Conservation (phyloP, 2,888 invertebrate species). For the Polyommatus icarus region DNA sequence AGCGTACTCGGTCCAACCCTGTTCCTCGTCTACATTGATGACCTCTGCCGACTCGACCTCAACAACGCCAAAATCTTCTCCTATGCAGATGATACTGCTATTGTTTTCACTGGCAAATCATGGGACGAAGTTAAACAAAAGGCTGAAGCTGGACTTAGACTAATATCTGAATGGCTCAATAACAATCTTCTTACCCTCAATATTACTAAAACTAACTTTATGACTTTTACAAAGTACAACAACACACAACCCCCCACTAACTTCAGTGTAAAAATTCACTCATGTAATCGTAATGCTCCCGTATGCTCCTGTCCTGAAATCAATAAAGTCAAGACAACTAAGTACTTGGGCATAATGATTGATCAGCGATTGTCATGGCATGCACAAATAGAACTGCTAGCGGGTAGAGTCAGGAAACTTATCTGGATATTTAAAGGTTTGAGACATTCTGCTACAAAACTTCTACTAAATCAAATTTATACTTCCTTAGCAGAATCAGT, state of each 20-base stretch:
- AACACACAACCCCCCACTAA: not conserved
- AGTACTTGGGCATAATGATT: constrained; percentile 5
- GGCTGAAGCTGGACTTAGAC: no score
- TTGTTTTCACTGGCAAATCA: no score
- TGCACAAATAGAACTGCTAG: no score
- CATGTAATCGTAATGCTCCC: not conserved
- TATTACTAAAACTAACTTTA: not conserved
- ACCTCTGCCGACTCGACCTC: no score
- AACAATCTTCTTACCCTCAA: no score
- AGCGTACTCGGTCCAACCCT: no score
- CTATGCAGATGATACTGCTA: no score
- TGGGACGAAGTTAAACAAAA: no score
- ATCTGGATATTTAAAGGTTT: not conserved
- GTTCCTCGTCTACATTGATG: no score
- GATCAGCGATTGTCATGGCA: not conserved
- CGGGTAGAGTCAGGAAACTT: not conserved
- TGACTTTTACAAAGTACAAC: not conserved
- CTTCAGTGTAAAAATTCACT: constrained; percentile 8
- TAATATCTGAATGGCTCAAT: not conserved
- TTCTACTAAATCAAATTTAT: not conserved
- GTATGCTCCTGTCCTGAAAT: constrained; percentile 4
- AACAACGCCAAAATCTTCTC: no score
- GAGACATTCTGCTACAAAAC: not conserved
- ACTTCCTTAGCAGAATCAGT: constrained; percentile 1
- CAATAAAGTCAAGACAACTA: not conserved